Conservation (phyloP, 1,140 invertebrate genomes). For the Heliconius hewitsoni region DNA sequence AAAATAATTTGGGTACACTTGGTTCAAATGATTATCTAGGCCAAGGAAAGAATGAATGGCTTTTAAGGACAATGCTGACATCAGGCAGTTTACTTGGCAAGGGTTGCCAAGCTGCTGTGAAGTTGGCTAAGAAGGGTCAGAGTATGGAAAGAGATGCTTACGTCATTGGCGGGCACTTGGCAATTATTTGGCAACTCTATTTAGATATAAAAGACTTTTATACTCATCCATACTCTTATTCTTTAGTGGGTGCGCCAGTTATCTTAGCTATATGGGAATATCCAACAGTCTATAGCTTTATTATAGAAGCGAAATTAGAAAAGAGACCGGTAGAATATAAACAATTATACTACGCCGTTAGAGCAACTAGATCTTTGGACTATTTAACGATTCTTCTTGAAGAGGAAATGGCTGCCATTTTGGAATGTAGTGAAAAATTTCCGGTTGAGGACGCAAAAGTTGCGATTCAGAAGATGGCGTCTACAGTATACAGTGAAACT, state of each 20-base stretch:
- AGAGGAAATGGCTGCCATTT: constrained; percentile 59
- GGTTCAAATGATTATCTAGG: constrained; percentile 78
- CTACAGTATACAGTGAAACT: constrained; percentile 61
- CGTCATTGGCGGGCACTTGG: constrained; percentile 91
- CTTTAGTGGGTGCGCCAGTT: constrained; percentile 88
- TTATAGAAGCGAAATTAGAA: constrained; percentile 67
- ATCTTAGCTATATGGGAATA: constrained; percentile 88
- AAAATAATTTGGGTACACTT: constrained; percentile 66
- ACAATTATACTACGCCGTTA: constrained; percentile 66
- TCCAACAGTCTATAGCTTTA: constrained; percentile 83
- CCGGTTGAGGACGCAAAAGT: constrained; percentile 63
- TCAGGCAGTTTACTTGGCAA: constrained; percentile 90
- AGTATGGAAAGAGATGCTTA: constrained; percentile 86
- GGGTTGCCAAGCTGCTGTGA: constrained; percentile 90
- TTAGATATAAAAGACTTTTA: constrained; percentile 81
- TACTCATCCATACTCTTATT: constrained; percentile 80
- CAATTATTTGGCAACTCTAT: constrained; percentile 89
- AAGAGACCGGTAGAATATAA: constrained; percentile 61
- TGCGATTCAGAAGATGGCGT: constrained; percentile 69
- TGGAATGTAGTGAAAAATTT: constrained; percentile 60
- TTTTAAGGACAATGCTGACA: constrained; percentile 87
- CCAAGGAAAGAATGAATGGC: constrained; percentile 89
- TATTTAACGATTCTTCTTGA: constrained; percentile 64
- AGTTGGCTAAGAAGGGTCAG: constrained; percentile 86
- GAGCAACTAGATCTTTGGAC: constrained; percentile 65